Base-by-base conservation (phyloP, 2,888 invertebrate genomes). In the Alsophila aescularia region DNA sequence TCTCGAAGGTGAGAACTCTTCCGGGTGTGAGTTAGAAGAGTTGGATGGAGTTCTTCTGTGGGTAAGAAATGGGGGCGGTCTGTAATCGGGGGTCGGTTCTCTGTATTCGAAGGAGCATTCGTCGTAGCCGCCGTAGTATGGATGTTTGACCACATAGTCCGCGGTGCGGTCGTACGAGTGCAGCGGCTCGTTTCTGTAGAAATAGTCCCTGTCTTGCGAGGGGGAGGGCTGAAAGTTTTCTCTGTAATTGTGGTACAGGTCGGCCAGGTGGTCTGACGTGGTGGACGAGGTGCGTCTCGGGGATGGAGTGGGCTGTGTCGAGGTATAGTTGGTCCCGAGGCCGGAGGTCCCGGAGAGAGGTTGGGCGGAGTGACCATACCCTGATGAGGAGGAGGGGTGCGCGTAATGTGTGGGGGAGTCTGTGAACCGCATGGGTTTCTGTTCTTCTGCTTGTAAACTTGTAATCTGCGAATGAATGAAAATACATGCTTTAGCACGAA, bases 41-140 rank as follows among this genome's bases (percentile, higher is more conserved):
- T 96, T 96, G 0, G 96, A 96, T 0, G 96, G 95, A 0, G 96
- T 96, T 52, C 97, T 93, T 66, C 95, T 93, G 81, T 97, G 97
- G 0, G 92, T 83, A 29, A 86, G 81, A 67, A 88, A 93, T 7
- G 80, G 83, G 0, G 77, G 68, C 2, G 81, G 83, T 49, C 87
- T 57, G 59, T 85, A 89, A 15, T 90, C 90, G 0, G 86, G 81
- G 0, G 87, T 72, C 0, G 88, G 81, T 40, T 90, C 90, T 7
- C 87, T 69, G 48, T 81, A 88, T 1, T 90, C 90, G 66, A 80
- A 87, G 0, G 85, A 79, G 62, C 83, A 82, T 35, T 90, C 89
- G 39, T 90, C 90, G 74, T 89, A 88, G 7, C 40, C 87, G 54
- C 48, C 87, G 55, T 79, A 85, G 61, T 83, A 86, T 0, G 89